Percentiles rank a stretch among this genome's conserved stretches.
phyloP scores from a whole-genome alignment of 2,797 vertebrate species.

The Pempheris klunzingeri region DNA sequence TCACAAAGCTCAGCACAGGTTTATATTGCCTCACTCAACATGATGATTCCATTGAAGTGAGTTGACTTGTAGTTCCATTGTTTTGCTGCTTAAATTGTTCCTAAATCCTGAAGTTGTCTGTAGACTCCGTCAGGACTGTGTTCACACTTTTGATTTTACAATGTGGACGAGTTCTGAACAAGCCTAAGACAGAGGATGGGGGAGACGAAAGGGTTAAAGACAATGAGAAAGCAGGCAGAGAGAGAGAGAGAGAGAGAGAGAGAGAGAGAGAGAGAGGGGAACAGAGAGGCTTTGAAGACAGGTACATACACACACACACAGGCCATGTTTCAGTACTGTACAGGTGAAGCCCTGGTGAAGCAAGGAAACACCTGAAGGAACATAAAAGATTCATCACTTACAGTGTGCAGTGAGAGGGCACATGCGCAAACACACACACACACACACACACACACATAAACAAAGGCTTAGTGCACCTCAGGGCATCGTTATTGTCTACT shows the following conservation, averaged over 20 bases:
- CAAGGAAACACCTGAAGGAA: conserved; percentile 73
- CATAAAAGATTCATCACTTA: conserved; percentile 75
- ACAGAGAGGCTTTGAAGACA: conserved; percentile 30
- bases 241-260: too few species aligned
- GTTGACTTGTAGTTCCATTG: accelerated
- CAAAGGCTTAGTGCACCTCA: conserved; percentile 19
- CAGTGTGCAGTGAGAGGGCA: conserved; percentile 39
- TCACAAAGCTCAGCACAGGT: not conserved
- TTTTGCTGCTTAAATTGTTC: not conserved
- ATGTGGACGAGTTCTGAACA: not conserved
- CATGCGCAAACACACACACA: conserved; percentile 1
- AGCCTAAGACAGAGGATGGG: not conserved
- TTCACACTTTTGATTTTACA: not conserved
- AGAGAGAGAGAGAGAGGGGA: conserved; percentile 6
- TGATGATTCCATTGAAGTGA: not conserved
- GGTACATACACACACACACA: conserved; percentile 11
- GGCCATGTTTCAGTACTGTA: conserved; percentile 47
- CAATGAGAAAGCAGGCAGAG: conserved; percentile 11
- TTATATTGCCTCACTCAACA: not conserved
- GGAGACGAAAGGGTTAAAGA: not conserved
- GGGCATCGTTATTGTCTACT: conserved; percentile 41
- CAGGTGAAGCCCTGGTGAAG: conserved; percentile 66
- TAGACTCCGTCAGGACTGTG: not conserved
- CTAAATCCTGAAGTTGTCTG: too few species aligned
- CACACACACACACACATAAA: conserved; percentile 21